Conservation (phyloP, 1,140 invertebrate species). For the Helicoverpa zea region DNA sequence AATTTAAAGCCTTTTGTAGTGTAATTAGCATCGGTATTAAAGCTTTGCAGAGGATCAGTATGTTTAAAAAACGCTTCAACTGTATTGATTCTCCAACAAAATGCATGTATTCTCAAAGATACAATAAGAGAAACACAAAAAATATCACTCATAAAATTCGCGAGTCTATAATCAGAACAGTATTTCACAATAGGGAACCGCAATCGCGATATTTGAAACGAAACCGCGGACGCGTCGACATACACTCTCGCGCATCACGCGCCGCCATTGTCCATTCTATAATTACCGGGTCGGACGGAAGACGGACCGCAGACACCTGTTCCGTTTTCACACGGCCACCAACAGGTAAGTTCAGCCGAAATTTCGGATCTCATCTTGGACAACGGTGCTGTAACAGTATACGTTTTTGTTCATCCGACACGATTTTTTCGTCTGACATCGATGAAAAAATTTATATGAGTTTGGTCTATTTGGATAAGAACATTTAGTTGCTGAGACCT, state of each 20-base stretch:
- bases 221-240: constrained; percentile 67
- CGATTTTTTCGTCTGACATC: constrained; percentile 47
- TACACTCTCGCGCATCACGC: constrained; percentile 68
- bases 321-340: constrained; percentile 80
- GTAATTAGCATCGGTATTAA: neutral
- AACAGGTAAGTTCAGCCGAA: constrained; percentile 65
- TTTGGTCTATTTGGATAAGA: constrained; percentile 14
- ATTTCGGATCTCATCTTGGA: constrained; percentile 60
- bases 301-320: constrained; percentile 79
- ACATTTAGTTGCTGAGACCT: neutral
- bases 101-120: neutral
- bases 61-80: neutral
- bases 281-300: constrained; percentile 73
- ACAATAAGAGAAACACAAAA: constrained; percentile 16
- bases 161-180: constrained; percentile 38
- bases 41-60: neutral
- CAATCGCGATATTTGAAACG: constrained; percentile 44
- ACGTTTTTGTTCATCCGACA: constrained; percentile 74
- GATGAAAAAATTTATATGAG: neutral
- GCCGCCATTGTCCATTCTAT: constrained; percentile 72
- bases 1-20: neutral
- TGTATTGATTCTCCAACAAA: neutral
- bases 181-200: constrained; percentile 47
- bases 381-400: constrained; percentile 76
- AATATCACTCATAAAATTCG: constrained; percentile 22